These are phyloP conservation scores for Pterocles gutturalis DNA, from an alignment of 2,113 vertebrate genomes.

Conservation along the genomic window DNA sequence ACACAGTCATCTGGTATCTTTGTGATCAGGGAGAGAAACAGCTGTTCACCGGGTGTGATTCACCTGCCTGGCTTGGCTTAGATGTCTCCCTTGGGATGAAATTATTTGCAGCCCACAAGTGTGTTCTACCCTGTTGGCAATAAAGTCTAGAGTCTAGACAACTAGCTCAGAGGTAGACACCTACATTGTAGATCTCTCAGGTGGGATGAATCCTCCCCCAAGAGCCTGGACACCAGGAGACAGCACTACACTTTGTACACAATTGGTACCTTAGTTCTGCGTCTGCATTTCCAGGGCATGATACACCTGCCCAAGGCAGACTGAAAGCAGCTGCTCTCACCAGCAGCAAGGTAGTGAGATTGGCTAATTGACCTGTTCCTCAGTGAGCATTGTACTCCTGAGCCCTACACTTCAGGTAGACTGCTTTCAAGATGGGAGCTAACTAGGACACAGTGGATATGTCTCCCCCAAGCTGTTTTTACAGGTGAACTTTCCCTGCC, in stretches of 20 bases:
- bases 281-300: neutral
- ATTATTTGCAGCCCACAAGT: neutral
- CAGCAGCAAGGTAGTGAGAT: neutral
- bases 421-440: neutral
- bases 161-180: neutral
- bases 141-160: conserved; percentile 41
- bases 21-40: neutral
- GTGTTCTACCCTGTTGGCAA: conserved; percentile 13
- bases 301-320: neutral
- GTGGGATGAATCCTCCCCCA: neutral
- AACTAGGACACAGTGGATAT: neutral
- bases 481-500: neutral
- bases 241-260: neutral
- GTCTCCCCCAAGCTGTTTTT: neutral
- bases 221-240: neutral
- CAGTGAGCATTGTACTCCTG: neutral
- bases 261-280: neutral
- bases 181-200: neutral
- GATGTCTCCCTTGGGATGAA: conserved; percentile 23
- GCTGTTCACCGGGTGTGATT: conserved; percentile 39
- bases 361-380: neutral
- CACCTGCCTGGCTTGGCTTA: conserved; percentile 14
- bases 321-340: neutral
- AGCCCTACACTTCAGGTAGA: neutral
- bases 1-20: conserved; percentile 24